Evolutionary conservation across 2,797 vertebrate genomes (phyloP).

Genomic region (Merluccius polli): DNA sequence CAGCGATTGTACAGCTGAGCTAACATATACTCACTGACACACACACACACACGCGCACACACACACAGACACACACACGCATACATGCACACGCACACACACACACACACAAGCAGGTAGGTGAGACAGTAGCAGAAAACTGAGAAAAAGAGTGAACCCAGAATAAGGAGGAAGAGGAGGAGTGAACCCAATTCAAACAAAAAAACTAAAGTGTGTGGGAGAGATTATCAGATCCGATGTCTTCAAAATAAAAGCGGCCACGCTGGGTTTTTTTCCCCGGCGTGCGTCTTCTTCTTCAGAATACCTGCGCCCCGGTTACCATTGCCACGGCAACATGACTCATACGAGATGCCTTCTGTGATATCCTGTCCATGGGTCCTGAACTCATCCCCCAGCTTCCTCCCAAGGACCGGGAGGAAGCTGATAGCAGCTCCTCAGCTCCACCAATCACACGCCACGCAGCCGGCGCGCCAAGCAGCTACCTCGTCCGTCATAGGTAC

Average conservation of each 20-base stretch:
- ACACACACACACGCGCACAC: background rate
- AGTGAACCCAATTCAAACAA: background rate
- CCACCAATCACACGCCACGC: background rate
- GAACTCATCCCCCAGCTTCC: background rate
- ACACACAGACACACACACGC: background rate
- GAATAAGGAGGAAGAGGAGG: background rate
- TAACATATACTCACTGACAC: background rate
- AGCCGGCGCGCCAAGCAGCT: background rate
- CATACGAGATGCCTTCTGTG: background rate
- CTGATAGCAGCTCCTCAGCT: background rate
- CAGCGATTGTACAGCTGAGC: background rate
- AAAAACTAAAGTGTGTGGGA: too few species aligned
- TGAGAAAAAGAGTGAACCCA: background rate
- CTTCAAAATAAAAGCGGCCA: background rate
- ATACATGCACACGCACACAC: background rate
- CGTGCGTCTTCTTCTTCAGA: background rate
- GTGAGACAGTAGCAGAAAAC: background rate
- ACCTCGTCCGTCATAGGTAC: background rate
- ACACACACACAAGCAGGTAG: background rate
- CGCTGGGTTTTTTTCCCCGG: too few species aligned
- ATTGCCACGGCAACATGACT: background rate
- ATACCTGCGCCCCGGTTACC: background rate
- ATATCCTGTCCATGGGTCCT: background rate
- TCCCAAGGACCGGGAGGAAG: background rate
- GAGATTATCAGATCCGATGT: too few species aligned